Evolutionary conservation across 2,888 invertebrate species (phyloP).

Genomic region (Drosophila fulvimacula): DNA sequence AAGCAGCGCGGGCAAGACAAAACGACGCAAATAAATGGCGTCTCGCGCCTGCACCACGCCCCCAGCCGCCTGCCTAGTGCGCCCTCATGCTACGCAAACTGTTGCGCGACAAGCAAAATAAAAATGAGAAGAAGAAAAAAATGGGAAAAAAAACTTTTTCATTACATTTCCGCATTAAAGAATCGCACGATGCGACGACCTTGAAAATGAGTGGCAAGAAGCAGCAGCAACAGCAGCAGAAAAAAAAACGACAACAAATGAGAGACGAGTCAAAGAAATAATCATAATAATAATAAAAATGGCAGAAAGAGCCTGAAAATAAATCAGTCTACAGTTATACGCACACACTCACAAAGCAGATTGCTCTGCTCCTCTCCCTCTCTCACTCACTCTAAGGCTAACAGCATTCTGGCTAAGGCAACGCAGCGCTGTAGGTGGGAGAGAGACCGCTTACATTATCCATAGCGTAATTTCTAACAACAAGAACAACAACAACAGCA

Average conservation of each 20-base stretch:
- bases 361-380: background rate
- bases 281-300: conserved; percentile 79
- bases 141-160: conserved; percentile 69
- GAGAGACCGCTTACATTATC: conserved; percentile 51
- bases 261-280: conserved; percentile 65
- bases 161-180: conserved; percentile 76
- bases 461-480: conserved; percentile 77
- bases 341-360: conserved; percentile 9
- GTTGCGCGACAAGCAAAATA: conserved; percentile 41
- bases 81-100: conserved; percentile 1
- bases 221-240: conserved; percentile 4
- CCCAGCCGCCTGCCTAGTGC: background rate
- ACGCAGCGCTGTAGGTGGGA: background rate
- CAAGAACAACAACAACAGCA: conserved; percentile 39
- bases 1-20: conserved; percentile 54
- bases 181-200: conserved; percentile 67
- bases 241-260: conserved; percentile 37
- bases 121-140: conserved; percentile 22
- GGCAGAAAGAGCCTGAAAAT: conserved; percentile 72
- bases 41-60: conserved; percentile 40
- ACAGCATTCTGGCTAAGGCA: conserved; percentile 22
- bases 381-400: conserved; percentile 36
- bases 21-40: conserved; percentile 59
- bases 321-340: conserved; percentile 73
- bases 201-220: conserved; percentile 52